Conservation (phyloP, 2,888 invertebrate genomes). For the Seira ritae region DNA sequence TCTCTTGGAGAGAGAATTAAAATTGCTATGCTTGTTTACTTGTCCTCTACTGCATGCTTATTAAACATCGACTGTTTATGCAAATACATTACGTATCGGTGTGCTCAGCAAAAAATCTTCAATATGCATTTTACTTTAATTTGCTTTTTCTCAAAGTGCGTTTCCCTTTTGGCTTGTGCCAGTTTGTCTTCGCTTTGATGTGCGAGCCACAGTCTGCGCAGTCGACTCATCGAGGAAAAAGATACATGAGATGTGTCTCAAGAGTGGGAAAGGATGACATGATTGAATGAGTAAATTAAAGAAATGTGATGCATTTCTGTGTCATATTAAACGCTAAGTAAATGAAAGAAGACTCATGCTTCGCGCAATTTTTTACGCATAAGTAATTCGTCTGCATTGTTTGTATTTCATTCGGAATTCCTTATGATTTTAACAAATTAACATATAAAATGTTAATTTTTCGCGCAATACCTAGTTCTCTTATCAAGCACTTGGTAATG, state of each 20-base stretch:
- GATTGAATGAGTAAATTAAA: slow-evolving; percentile 5
- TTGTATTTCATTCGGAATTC: background rate
- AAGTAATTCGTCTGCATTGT: background rate
- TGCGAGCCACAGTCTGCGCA: no score
- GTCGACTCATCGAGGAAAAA: background rate
- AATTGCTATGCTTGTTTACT: slow-evolving; percentile 6
- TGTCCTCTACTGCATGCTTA: background rate
- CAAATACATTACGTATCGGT: background rate
- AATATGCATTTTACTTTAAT: slow-evolving; percentile 11
- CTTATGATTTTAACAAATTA: slow-evolving; percentile 4
- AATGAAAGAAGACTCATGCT: background rate
- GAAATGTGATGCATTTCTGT: background rate
- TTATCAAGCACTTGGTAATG: background rate
- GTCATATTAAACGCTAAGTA: background rate
- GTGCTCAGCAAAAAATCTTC: background rate
- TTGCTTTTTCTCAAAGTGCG: background rate
- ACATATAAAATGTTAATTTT: slow-evolving; percentile 7
- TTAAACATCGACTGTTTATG: background rate
- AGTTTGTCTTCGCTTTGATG: background rate
- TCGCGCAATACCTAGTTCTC: background rate
- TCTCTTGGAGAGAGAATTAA: background rate
- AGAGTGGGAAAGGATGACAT: background rate
- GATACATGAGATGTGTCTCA: slow-evolving; percentile 6
- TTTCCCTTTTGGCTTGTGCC: slow-evolving; percentile 6
- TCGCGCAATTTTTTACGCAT: background rate